These are phyloP conservation scores for Campoletis raptor DNA, from an alignment of 2,888 invertebrate genomes.

Conservation along the genomic window DNA sequence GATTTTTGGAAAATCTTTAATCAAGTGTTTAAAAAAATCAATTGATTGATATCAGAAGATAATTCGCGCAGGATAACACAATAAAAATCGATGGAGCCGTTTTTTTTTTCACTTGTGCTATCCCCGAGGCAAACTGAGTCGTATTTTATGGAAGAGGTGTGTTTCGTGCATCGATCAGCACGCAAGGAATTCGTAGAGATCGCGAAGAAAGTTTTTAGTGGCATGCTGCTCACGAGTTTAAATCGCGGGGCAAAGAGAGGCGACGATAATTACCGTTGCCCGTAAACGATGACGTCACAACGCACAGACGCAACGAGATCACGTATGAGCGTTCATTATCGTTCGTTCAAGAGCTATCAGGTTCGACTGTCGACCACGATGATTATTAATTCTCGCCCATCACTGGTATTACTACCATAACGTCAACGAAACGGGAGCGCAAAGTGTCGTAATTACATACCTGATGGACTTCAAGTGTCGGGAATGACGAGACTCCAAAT, in stretches of 20 bases:
- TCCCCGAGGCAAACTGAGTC: constrained; percentile 5
- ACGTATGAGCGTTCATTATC: constrained; percentile 51
- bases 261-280: constrained; percentile 57
- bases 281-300: constrained; percentile 62
- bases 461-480: constrained; percentile 3
- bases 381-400: constrained; percentile 29
- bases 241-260: constrained; percentile 14
- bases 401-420: constrained; percentile 21
- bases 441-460: constrained; percentile 30
- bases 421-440: constrained; percentile 25
- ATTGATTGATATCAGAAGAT: background rate
- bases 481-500: constrained; percentile 22
- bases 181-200: constrained; percentile 66
- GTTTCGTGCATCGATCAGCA: constrained; percentile 56
- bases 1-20: background rate
- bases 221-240: constrained; percentile 43
- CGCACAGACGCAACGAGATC: constrained; percentile 37
- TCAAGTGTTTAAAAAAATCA: background rate
- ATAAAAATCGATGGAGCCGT: background rate
- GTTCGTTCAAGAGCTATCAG: constrained; percentile 36
- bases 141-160: constrained; percentile 34
- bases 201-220: constrained; percentile 67
- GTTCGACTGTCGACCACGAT: constrained; percentile 6
- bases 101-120: constrained; percentile 29
- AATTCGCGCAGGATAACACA: background rate